These are phyloP conservation scores for Amblyjoppa proteus DNA, from an alignment of 2,888 invertebrate genomes.

Conservation along the genomic window DNA sequence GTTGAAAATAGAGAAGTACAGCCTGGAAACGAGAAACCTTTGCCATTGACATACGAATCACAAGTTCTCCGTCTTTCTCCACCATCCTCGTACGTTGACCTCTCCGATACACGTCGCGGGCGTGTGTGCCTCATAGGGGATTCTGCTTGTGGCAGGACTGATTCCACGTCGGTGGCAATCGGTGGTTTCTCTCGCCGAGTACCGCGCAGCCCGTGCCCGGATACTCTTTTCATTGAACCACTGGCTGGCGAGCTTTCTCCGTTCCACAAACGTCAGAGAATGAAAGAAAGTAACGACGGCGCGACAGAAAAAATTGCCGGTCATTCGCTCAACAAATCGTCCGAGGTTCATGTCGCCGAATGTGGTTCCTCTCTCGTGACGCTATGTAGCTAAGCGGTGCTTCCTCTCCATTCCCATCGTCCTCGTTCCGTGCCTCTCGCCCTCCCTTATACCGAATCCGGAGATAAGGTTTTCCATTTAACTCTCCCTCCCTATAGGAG, in stretches of 20 bases:
- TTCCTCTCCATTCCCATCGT: constrained; percentile 60
- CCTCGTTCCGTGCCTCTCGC: constrained; percentile 47
- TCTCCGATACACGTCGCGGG: constrained; percentile 24
- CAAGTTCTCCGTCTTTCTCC: constrained; percentile 41
- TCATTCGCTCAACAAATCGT: constrained; percentile 77
- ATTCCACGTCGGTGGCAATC: constrained; percentile 28
- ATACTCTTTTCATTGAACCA: constrained; percentile 27
- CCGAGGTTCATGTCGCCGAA: constrained; percentile 52
- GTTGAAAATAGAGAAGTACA: not conserved
- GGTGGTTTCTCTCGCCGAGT: constrained; percentile 14
- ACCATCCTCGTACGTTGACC: constrained; percentile 14
- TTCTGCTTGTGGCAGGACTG: constrained; percentile 32
- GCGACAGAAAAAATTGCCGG: constrained; percentile 71
- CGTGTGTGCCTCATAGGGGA: constrained; percentile 18
- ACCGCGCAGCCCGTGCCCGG: constrained; percentile 13
- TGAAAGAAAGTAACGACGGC: constrained; percentile 47
- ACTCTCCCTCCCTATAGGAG: constrained; percentile 58
- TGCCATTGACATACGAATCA: constrained; percentile 37
- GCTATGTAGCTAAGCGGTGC: constrained; percentile 36
- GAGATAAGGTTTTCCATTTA: constrained; percentile 80
- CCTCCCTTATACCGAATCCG: constrained; percentile 64
- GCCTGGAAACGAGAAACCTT: constrained; percentile 12
- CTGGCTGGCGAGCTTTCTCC: constrained; percentile 4
- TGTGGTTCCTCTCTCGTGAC: constrained; percentile 30
- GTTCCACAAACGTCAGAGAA: constrained; percentile 10